Base-by-base conservation (phyloP, 2,888 invertebrate genomes). In the Pegoplata infirma region DNA sequence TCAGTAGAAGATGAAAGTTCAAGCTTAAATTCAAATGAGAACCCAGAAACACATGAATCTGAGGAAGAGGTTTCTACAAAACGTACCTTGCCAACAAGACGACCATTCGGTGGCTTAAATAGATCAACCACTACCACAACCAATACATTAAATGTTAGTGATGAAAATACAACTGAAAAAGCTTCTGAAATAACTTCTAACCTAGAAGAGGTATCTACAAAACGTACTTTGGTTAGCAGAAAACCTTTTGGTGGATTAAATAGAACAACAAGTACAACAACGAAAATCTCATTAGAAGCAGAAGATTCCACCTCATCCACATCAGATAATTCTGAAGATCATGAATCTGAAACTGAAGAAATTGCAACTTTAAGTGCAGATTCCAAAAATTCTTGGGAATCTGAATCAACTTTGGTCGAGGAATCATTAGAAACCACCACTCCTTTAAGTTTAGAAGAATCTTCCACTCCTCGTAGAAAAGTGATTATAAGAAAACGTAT, bases 171-270 rank as follows among this genome's bases (percentile, higher is more conserved):
- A 25, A 23, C 21, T 58, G 23, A 47, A 16, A 69, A 2, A 8
- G 8, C 6, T 25, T 5, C 3, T 2, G 72, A 51, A 14, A 58
- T 56, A 7, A 5, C 61, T 8, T 47, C 55, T 5, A 21, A 59
- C 1, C 16, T 28, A 7, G 49, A 44, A 25, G 47, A 80, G 56
- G 3, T 25, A 3, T 8, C 53, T 16, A 23, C 53, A 7, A 73
- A 77, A 58, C 72, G 71, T 32, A 21, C 7, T 16, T 51, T 40
- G 47, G 16, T 59, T 10, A 64, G 78, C 14, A 67, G 71, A 36
- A 53, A 44, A n/a, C 59, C 66, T 7, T 23, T 40, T 10, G 10
- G 10, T 32, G 10, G 53, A n/a, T 49, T 71, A 7, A 64, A 44
- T 12, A 66, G 73, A n/a, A 17, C 63, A 8, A 61, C 36, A 44